Percentiles rank a stretch among this genome's conserved stretches.
Evolutionary conservation across 2,113 vertebrate species (phyloP).

Genomic region (Fukomys damarensis): DNA sequence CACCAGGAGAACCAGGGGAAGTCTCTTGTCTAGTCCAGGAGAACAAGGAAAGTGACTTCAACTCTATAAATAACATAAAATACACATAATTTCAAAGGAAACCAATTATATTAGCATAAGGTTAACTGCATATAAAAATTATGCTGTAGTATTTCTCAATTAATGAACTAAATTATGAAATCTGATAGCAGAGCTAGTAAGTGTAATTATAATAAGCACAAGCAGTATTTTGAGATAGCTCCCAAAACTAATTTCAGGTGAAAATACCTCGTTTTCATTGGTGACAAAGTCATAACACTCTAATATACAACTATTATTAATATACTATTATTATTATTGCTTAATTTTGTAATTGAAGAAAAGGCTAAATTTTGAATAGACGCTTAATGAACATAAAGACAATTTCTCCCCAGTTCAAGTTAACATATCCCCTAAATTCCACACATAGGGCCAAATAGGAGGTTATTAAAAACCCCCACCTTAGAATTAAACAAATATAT

Average conservation of each 20-base stretch:
- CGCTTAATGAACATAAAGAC: neutral
- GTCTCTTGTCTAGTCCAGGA: neutral
- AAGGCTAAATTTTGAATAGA: neutral
- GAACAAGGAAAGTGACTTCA: neutral
- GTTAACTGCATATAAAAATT: neutral
- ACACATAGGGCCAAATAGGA: neutral
- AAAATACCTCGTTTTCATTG: neutral
- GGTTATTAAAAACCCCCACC: neutral
- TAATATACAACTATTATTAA: neutral
- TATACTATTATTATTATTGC: neutral
- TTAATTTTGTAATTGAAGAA: neutral
- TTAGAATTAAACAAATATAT: neutral
- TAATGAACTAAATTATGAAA: slow-evolving; percentile 19
- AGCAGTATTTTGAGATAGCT: neutral
- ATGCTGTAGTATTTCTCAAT: neutral
- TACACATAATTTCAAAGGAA: neutral
- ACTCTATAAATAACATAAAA: neutral
- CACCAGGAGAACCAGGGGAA: too few relatives aligned
- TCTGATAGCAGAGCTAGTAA: neutral
- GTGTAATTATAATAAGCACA: neutral
- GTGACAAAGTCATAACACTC: neutral
- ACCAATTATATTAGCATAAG: neutral
- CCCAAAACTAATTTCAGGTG: neutral
- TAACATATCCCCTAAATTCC: neutral
- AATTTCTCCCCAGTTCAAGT: neutral